Evolutionary conservation across 2,797 vertebrate species (phyloP).

Genomic region (Pantherophis alleghaniensis): DNA sequence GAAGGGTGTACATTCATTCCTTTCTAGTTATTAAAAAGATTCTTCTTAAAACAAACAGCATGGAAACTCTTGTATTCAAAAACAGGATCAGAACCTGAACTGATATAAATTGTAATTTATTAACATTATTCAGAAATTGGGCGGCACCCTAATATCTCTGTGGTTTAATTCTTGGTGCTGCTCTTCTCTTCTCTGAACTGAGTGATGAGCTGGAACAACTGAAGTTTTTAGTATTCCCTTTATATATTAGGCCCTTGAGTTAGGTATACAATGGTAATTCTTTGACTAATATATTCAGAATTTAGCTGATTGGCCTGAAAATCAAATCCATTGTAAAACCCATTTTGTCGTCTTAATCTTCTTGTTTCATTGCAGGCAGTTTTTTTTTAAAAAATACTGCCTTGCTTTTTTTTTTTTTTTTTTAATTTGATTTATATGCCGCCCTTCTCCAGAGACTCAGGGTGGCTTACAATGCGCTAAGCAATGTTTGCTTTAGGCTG

Average conservation of each 20-base stretch:
- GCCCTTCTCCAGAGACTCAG: too few species aligned
- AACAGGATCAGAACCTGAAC: conserved; percentile 24
- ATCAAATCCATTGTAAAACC: not conserved
- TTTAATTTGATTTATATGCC: too few species aligned
- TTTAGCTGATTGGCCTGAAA: conserved; percentile 6
- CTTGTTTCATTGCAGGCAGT: not conserved
- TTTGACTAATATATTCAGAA: not conserved
- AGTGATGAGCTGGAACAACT: not conserved
- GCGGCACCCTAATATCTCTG: not conserved
- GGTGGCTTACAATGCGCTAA: too few species aligned
- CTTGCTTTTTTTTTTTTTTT: not conserved
- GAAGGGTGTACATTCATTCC: conserved; percentile 48
- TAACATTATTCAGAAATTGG: conserved; percentile 15
- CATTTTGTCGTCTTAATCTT: not conserved
- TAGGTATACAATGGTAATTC: not conserved
- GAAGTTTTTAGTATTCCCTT: not conserved
- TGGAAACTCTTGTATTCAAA: not conserved
- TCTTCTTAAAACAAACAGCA: conserved; percentile 46
- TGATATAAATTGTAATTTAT: conserved; percentile 26
- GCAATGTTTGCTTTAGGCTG: not conserved
- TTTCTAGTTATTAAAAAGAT: conserved; percentile 59
- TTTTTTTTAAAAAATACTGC: conserved; percentile 13
- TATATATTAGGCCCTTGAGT: not conserved
- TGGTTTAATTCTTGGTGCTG: not conserved
- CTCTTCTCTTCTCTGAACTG: not conserved